phyloP scores from a whole-genome alignment of 2,797 vertebrate genomes.

The Neomorphus geoffroyi region DNA sequence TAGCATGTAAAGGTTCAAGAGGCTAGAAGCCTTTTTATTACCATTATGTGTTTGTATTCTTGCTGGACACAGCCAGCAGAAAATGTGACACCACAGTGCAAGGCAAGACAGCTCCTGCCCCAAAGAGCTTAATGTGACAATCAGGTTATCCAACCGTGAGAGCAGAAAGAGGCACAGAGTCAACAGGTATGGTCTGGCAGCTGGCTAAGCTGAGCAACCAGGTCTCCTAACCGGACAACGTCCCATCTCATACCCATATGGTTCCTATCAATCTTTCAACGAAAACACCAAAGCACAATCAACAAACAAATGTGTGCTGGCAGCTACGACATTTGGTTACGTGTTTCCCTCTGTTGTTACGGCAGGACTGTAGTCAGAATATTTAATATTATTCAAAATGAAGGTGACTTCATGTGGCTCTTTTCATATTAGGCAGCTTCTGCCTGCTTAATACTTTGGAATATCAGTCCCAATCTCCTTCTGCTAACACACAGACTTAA shows the following conservation, averaged over 20 bases:
- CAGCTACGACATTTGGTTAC: neutral
- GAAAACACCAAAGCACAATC: neutral
- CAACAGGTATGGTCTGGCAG: neutral
- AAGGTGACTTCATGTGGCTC: neutral
- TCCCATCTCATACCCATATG: neutral
- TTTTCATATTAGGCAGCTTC: neutral
- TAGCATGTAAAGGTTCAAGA: neutral
- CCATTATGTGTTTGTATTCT: neutral
- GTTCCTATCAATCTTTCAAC: neutral
- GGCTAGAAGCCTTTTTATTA: neutral
- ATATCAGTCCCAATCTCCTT: neutral
- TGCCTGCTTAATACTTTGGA: neutral
- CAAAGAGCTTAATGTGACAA: neutral
- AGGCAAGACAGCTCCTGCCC: neutral
- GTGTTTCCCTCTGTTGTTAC: neutral
- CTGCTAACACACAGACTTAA: neutral
- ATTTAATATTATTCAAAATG: neutral
- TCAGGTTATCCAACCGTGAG: neutral
- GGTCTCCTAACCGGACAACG: neutral
- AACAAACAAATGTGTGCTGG: rapidly evolving
- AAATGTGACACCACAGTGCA: neutral
- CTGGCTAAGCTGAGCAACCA: neutral
- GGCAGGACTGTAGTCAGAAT: neutral
- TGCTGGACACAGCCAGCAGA: neutral
- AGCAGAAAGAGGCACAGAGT: neutral